Conservation (phyloP, 2,888 invertebrate species). For the Pecten maximus region DNA sequence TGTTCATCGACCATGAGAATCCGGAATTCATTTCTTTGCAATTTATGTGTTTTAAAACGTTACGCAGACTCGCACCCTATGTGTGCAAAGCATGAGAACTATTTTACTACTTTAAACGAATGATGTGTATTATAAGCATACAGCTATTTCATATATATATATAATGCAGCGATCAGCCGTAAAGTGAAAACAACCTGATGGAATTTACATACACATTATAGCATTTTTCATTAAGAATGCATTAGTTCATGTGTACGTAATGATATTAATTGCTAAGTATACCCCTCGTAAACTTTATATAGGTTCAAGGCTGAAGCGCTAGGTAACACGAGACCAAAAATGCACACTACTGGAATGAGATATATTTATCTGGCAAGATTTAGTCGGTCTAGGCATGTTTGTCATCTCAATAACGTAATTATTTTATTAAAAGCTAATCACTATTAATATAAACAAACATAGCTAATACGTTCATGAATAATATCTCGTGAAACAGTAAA, state of each 20-base stretch:
- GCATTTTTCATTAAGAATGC: background rate
- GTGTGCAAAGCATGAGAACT: background rate
- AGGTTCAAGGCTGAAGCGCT: background rate
- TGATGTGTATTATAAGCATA: background rate
- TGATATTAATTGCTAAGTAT: background rate
- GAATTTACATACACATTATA: background rate
- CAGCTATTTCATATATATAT: background rate
- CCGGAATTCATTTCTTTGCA: constrained; percentile 9
- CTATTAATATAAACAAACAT: too few relatives aligned
- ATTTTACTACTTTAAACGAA: background rate
- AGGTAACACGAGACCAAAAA: background rate
- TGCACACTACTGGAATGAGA: background rate
- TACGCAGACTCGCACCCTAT: background rate
- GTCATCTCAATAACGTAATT: background rate
- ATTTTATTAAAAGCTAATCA: background rate
- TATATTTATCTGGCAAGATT: background rate
- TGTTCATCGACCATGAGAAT: constrained; percentile 30
- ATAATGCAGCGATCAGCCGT: background rate
- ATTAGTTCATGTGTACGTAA: background rate
- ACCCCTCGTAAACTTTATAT: background rate
- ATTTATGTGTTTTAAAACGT: constrained; percentile 22
- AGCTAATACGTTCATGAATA: too few relatives aligned
- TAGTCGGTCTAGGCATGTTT: background rate
- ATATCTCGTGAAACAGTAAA: too few relatives aligned
- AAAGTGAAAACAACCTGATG: background rate